Percentiles rank a stretch among this genome's conserved stretches.
Evolutionary conservation across 2,113 vertebrate genomes (phyloP).

Genomic region (Sylvietta virens): DNA sequence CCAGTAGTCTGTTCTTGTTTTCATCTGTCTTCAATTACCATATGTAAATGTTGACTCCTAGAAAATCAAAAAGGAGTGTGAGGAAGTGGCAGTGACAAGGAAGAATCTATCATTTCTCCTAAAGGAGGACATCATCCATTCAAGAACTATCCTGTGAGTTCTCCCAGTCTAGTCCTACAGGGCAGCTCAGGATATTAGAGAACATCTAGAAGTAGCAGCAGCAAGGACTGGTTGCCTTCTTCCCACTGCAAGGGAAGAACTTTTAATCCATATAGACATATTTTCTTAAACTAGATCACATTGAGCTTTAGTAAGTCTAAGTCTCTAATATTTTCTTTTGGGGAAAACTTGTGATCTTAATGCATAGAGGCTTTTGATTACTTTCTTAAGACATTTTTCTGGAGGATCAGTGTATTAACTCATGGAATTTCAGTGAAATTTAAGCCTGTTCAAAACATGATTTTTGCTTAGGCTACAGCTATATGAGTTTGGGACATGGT

Average conservation of each 20-base stretch:
- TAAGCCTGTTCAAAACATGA: neutral
- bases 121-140: neutral
- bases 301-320: neutral
- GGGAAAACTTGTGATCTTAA: neutral
- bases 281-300: neutral
- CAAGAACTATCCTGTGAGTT: neutral
- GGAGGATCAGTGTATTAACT: neutral
- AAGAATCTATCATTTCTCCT: neutral
- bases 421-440: neutral
- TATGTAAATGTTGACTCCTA: neutral
- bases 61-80: neutral
- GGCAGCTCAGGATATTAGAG: neutral
- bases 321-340: neutral
- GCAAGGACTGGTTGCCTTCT: neutral
- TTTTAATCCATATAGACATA: neutral
- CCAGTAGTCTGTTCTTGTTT: neutral
- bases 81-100: neutral
- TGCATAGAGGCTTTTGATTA: neutral
- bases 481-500: neutral
- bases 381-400: neutral
- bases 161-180: neutral
- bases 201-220: neutral
- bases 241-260: neutral
- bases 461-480: neutral
- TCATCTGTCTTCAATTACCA: neutral